Base-by-base conservation (phyloP, 2,888 invertebrate species). In the Eupeodes latifasciatus region DNA sequence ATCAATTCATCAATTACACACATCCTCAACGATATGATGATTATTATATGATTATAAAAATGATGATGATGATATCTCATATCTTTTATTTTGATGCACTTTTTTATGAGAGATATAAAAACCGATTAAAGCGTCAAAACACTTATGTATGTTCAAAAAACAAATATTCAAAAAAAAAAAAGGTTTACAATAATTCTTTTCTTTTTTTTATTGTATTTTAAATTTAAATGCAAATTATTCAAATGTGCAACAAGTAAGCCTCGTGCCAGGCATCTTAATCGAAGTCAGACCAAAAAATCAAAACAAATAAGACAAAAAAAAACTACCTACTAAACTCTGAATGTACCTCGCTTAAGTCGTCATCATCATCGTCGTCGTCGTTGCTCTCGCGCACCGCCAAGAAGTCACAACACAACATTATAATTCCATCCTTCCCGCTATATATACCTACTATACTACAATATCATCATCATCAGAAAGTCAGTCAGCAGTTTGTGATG, bases 221-320 rank as follows among this genome's bases (percentile, higher is more conserved):
- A 75, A 81, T 81, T 89, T 89, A 85, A 89, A 89, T 85, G 85
- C 88, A 89, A 89, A 85, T 89, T 78, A 85, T 81, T 89, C 85
- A 89, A 89, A 89, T 89, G 88, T 85, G 88, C 88, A 89, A 89
- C 88, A 85, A 89, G 88, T 89, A 81, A 85, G 89, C 89, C 89
- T 85, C 89, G 89, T 89, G 89, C 85, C 89, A 88, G 84, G 89
- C 81, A 89, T 89, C 89, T 85, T 85, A 85, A 89, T 85, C 82
- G 75, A 77, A 66, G 49, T 59, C 36, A 61, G 55, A 64, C 49
- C 47, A 67, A 51, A 67, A 64, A 44, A 36, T 2, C n/a, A 74
- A 55, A n/a, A 57, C 40, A 7, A 57, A 40, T 5, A 44, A 12
- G 34, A 69, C 16, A 27, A 51, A 34, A 71, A 80, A 19, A 64